A percentile compares a stretch with the other conserved stretches of the same genome.
Evolutionary conservation across 2,888 invertebrate genomes (phyloP).

Genomic region (Salpingus planirostris): DNA sequence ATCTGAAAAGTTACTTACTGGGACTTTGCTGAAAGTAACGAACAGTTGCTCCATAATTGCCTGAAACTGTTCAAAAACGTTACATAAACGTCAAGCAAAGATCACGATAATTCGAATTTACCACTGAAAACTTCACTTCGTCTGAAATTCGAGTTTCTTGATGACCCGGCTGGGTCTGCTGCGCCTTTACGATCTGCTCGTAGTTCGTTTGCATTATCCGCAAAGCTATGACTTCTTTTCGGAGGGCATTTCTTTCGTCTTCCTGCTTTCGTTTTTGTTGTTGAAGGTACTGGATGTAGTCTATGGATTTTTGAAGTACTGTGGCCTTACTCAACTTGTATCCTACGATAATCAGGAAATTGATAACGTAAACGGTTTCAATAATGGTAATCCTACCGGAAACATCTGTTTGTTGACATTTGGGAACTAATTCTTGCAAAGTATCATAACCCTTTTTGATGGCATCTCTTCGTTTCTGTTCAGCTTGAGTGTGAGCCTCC

Average conservation of each 20-base stretch:
- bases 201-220: constrained; percentile 93
- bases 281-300: constrained; percentile 84
- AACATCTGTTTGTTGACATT: constrained; percentile 86
- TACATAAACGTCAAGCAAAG: too few species aligned
- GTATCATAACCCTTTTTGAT: constrained; percentile 96
- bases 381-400: constrained; percentile 44
- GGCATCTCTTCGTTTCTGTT: constrained; percentile 92
- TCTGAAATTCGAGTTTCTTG: constrained; percentile 85
- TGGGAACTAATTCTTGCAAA: constrained; percentile 85
- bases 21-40: constrained; percentile 80
- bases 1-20: constrained; percentile 86
- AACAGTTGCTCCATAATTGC: constrained; percentile 91
- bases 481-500: constrained; percentile 94
- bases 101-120: constrained; percentile 37
- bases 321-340: constrained; percentile 96
- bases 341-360: constrained; percentile 31
- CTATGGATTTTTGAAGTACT: constrained; percentile 88
- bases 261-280: constrained; percentile 91
- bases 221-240: constrained; percentile 88
- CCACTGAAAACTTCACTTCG: constrained; percentile 94
- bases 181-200: constrained; percentile 92
- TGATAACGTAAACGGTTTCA: background rate
- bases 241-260: constrained; percentile 81
- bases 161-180: constrained; percentile 83
- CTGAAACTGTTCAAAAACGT: too few species aligned